phyloP scores from a whole-genome alignment of 2,113 vertebrate species.

The Acinonyx jubatus region DNA sequence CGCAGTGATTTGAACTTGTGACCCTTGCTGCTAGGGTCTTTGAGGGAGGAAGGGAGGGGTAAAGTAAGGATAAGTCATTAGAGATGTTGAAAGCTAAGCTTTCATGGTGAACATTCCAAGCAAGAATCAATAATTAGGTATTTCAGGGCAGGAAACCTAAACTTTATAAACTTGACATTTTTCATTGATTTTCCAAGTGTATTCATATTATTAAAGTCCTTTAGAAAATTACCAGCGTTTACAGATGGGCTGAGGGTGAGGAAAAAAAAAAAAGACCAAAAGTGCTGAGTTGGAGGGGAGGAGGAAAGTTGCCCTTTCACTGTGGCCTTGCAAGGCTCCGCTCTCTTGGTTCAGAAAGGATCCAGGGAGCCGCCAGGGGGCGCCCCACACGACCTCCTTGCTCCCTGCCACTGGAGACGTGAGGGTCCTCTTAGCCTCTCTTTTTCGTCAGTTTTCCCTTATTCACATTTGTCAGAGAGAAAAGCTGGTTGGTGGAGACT shows the following conservation, averaged over 20 bases:
- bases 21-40: not conserved
- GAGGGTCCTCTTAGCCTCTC: not conserved
- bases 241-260: not conserved
- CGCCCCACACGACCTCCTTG: rapidly evolving
- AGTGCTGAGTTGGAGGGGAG: too few relatives aligned
- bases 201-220: not conserved
- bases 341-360: not conserved
- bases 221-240: not conserved
- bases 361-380: not conserved
- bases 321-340: not conserved
- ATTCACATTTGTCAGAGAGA: not conserved
- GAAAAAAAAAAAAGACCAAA: rapidly evolving
- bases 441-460: not conserved
- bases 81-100: not conserved
- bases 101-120: not conserved
- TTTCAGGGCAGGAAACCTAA: not conserved
- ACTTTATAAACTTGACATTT: not conserved
- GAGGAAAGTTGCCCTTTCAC: rapidly evolving
- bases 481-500: not conserved
- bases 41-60: not conserved
- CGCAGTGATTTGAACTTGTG: not conserved
- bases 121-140: not conserved
- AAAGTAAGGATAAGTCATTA: not conserved
- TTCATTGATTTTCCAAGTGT: not conserved
- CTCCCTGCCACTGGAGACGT: rapidly evolving